phyloP scores from a whole-genome alignment of 2,113 vertebrate species.

The Apteryx mantelli region DNA sequence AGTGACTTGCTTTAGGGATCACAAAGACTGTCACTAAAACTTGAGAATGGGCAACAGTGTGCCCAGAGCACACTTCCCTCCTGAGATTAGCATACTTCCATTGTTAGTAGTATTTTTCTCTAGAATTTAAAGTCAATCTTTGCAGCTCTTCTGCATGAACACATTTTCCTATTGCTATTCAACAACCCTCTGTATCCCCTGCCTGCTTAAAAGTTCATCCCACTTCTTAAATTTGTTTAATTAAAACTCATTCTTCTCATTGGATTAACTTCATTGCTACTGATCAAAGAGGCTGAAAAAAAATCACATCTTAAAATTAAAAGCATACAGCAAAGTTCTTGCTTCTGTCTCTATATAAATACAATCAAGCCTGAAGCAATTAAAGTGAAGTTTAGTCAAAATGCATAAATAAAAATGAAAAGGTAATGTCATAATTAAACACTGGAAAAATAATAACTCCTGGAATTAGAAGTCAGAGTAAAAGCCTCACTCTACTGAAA shows the following conservation, averaged over 20 bases:
- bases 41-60: neutral
- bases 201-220: neutral
- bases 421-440: neutral
- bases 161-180: neutral
- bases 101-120: neutral
- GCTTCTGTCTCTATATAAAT: neutral
- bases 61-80: neutral
- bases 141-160: neutral
- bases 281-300: neutral
- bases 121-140: neutral
- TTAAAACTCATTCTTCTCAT: constrained; percentile 2
- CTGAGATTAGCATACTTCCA: neutral
- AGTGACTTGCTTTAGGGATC: neutral
- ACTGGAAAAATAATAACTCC: neutral
- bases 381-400: neutral
- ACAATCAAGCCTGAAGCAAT: neutral
- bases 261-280: constrained; percentile 18
- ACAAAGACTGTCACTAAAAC: neutral
- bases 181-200: neutral
- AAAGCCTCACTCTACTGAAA: neutral
- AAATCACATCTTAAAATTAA: neutral
- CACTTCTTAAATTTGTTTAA: constrained; percentile 21
- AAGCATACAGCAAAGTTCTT: constrained; percentile 2
- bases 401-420: constrained; percentile 7
- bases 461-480: neutral